These are phyloP conservation scores for Epirrita christyi DNA, from an alignment of 2,888 invertebrate genomes.

Conservation along the genomic window DNA sequence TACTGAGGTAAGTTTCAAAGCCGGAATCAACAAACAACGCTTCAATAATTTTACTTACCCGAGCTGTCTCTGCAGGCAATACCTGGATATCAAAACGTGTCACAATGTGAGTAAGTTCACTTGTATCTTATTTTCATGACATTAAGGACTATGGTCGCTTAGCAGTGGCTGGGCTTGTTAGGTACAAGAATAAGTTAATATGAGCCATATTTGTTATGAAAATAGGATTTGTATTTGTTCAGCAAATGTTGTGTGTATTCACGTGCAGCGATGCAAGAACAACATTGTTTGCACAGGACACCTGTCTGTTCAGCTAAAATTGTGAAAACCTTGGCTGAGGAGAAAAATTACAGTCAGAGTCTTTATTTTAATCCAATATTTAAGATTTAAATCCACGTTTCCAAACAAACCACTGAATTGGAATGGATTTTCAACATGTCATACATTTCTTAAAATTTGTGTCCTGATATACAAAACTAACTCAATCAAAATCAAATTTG, in stretches of 20 bases:
- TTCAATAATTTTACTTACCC: background rate
- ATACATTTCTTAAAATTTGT: too few relatives aligned
- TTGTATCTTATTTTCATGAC: background rate
- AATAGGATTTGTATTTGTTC: slow-evolving; percentile 4
- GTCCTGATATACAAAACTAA: too few relatives aligned
- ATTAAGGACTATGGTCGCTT: background rate
- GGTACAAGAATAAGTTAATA: background rate
- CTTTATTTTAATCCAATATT: too few relatives aligned
- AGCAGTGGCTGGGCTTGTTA: background rate
- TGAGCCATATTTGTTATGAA: background rate
- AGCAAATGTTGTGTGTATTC: background rate
- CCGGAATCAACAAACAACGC: slow-evolving; percentile 1
- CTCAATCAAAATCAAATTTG: too few relatives aligned
- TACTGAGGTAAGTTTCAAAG: background rate
- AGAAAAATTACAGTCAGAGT: too few relatives aligned
- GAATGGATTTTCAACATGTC: too few relatives aligned
- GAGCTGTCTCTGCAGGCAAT: background rate
- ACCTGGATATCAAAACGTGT: background rate
- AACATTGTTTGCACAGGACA: slow-evolving; percentile 31
- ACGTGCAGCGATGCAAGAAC: slow-evolving; percentile 30
- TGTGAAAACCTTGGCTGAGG: background rate
- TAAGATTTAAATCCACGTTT: too few relatives aligned
- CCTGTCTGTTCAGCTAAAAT: slow-evolving; percentile 32
- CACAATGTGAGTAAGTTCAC: background rate
- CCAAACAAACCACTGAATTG: too few relatives aligned